Evolutionary conservation across 2,113 vertebrate genomes (phyloP).

Genomic region (Pleuronectes platessa): DNA sequence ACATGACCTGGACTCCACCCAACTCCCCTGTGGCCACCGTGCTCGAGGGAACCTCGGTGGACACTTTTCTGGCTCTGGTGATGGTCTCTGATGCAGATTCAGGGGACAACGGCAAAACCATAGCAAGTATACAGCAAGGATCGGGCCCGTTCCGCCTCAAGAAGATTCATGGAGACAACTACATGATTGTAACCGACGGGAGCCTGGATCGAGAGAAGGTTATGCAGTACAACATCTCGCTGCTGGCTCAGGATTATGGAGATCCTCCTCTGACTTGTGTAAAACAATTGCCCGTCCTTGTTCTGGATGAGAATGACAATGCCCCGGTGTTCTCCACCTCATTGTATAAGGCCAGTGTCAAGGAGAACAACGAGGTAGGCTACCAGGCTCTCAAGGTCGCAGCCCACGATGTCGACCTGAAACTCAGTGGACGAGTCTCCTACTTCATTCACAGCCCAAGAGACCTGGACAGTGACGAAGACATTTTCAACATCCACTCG

Average conservation of each 20-base stretch:
- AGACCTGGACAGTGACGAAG: constrained; percentile 38
- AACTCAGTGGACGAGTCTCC: constrained; percentile 86
- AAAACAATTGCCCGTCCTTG: constrained; percentile 84
- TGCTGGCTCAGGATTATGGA: constrained; percentile 87
- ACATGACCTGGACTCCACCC: constrained; percentile 85
- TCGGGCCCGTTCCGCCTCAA: constrained; percentile 87
- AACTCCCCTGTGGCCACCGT: constrained; percentile 78
- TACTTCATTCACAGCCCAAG: constrained; percentile 84
- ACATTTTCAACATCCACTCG: constrained; percentile 79
- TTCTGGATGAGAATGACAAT: constrained; percentile 92
- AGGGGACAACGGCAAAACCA: constrained; percentile 86
- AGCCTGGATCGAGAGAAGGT: constrained; percentile 88
- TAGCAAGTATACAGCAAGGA: constrained; percentile 82
- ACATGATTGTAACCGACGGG: constrained; percentile 87
- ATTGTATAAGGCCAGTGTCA: constrained; percentile 80
- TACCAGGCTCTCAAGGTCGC: constrained; percentile 82
- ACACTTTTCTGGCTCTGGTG: constrained; percentile 90
- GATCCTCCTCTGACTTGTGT: constrained; percentile 79
- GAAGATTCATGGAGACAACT: constrained; percentile 86
- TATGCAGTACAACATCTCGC: constrained; percentile 85
- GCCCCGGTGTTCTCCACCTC: constrained; percentile 85
- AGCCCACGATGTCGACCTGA: constrained; percentile 87
- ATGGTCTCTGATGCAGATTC: constrained; percentile 89
- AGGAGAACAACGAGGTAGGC: constrained; percentile 85
- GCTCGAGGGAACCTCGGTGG: constrained; percentile 84